These are phyloP conservation scores for Halesus radiatus DNA, from an alignment of 1,140 invertebrate species.

Conservation along the genomic window DNA sequence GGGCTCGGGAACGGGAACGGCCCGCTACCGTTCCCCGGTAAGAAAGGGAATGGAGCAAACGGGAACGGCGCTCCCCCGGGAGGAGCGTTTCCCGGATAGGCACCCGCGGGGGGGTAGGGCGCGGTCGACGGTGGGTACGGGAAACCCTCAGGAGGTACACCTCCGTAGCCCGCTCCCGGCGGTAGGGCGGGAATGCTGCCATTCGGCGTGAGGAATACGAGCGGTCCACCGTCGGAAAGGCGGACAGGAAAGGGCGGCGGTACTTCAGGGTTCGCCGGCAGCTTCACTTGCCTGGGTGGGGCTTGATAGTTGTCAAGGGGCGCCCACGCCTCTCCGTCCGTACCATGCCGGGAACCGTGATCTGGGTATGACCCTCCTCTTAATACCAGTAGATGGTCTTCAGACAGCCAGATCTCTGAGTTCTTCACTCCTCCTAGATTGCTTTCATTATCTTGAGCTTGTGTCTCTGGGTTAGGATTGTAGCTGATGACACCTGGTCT, in stretches of 20 bases:
- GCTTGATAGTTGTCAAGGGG: constrained; percentile 87
- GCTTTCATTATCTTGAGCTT: constrained; percentile 80
- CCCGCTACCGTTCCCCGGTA: constrained; percentile 70
- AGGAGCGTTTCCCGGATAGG: constrained; percentile 74
- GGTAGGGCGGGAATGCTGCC: constrained; percentile 70
- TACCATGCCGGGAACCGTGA: constrained; percentile 66
- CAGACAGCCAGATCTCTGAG: constrained; percentile 89
- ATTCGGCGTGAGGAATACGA: constrained; percentile 79
- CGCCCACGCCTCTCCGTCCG: constrained; percentile 73
- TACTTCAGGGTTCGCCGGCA: constrained; percentile 80
- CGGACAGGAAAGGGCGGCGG: constrained; percentile 92
- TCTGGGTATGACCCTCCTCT: constrained; percentile 80
- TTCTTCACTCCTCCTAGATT: constrained; percentile 86
- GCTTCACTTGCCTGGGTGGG: constrained; percentile 83
- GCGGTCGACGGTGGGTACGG: constrained; percentile 68
- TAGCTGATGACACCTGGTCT: constrained; percentile 87
- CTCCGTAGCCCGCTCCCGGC: constrained; percentile 74
- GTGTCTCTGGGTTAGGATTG: constrained; percentile 80
- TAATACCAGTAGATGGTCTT: constrained; percentile 88
- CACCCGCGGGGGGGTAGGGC: constrained; percentile 68
- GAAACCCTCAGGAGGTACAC: constrained; percentile 70
- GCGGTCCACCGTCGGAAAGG: constrained; percentile 82
- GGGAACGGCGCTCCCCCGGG: constrained; percentile 73
- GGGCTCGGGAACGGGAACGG: constrained; percentile 69
- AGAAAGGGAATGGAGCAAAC: constrained; percentile 73